A percentile compares a stretch with the other conserved stretches of the same genome.
Conservation (phyloP, 2,888 invertebrate genomes). For the Myathropa florea region DNA sequence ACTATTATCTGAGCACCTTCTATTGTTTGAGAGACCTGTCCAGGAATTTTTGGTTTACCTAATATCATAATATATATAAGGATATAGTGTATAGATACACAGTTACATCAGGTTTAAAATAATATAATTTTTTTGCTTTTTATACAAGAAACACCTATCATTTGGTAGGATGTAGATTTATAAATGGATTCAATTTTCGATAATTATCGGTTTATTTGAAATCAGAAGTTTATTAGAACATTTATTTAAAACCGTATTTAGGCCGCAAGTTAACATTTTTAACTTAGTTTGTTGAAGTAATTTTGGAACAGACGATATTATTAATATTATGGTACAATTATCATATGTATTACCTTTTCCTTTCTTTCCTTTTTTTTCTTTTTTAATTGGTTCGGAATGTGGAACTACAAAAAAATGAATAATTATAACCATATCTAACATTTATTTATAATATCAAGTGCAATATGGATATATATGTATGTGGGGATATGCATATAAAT, state of each 20-base stretch:
- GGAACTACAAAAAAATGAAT: constrained; percentile 13
- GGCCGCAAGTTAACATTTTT: too few species aligned
- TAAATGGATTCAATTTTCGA: too few species aligned
- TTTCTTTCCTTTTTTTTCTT: constrained; percentile 36
- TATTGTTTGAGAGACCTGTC: not conserved
- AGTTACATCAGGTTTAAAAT: not conserved
- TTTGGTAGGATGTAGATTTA: too few species aligned
- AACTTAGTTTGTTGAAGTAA: too few species aligned
- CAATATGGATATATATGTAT: not conserved
- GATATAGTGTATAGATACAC: not conserved
- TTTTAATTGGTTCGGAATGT: constrained; percentile 42
- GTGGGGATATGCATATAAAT: too few species aligned
- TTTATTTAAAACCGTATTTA: too few species aligned
- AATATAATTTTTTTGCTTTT: not conserved
- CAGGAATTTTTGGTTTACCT: not conserved
- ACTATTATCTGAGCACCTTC: not conserved
- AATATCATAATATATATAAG: too few species aligned
- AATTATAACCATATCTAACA: not conserved
- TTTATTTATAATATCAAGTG: not conserved
- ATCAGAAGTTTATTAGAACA: too few species aligned
- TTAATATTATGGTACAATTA: too few species aligned
- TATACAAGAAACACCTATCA: not conserved
- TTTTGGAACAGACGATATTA: too few species aligned
- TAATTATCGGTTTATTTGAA: too few species aligned
- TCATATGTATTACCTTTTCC: not conserved